phyloP scores from a whole-genome alignment of 2,797 vertebrate species.

The Artibeus lituratus region DNA sequence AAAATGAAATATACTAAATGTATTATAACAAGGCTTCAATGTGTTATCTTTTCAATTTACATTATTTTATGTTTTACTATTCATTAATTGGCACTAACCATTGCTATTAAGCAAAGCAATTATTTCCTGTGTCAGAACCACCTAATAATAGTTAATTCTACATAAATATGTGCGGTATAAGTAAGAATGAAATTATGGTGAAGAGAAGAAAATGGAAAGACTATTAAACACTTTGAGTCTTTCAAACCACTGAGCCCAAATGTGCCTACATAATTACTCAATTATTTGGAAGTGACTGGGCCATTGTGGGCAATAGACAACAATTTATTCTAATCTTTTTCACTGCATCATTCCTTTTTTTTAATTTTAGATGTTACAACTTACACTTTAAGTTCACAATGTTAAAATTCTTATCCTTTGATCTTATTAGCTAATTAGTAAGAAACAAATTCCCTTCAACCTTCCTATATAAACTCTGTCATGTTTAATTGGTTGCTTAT shows the following conservation, averaged over 20 bases:
- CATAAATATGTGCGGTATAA: background rate
- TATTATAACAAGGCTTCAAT: background rate
- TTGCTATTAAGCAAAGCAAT: background rate
- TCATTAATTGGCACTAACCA: background rate
- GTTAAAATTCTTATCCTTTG: constrained; percentile 13
- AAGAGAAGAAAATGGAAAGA: background rate
- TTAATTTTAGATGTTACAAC: background rate
- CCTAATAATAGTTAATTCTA: background rate
- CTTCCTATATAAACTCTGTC: constrained; percentile 8
- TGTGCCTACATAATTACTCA: background rate
- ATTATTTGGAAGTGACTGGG: background rate
- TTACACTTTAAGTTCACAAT: background rate
- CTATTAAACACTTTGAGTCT: background rate
- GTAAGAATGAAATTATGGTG: background rate
- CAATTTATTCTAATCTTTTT: background rate
- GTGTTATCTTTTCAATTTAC: background rate
- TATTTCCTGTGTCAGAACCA: background rate
- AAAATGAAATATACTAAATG: background rate
- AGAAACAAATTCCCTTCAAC: background rate
- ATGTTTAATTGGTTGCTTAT: background rate
- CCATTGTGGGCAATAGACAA: background rate
- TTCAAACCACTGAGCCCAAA: background rate
- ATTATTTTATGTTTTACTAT: background rate
- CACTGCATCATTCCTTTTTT: background rate
- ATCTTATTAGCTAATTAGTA: background rate